phyloP scores from a whole-genome alignment of 2,797 vertebrate genomes.

The Coranthus polyacanthus region DNA sequence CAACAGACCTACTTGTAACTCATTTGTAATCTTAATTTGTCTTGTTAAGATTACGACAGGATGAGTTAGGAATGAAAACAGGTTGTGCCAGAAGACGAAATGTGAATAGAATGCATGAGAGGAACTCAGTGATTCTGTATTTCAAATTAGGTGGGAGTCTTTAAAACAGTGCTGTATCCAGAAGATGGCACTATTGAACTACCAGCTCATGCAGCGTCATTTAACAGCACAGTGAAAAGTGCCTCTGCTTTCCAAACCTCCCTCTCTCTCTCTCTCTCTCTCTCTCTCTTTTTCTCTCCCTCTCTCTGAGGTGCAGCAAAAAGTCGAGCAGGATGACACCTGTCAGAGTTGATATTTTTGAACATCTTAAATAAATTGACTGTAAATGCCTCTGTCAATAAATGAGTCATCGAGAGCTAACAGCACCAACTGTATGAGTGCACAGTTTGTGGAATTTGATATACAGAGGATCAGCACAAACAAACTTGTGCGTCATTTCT shows the following conservation, averaged over 20 bases:
- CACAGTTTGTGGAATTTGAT: slow-evolving; percentile 42
- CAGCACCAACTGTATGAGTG: slow-evolving; percentile 66
- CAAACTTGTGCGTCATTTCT: slow-evolving; percentile 37
- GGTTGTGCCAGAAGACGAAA: slow-evolving; percentile 7
- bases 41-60: background rate
- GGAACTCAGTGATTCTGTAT: background rate
- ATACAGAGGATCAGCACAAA: slow-evolving; percentile 40
- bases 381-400: slow-evolving; percentile 70
- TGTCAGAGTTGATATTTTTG: slow-evolving; percentile 61
- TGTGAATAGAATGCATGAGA: background rate
- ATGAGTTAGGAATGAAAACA: background rate
- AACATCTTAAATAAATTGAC: slow-evolving; percentile 59
- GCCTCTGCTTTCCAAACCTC: background rate
- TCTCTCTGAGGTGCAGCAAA: slow-evolving; percentile 37
- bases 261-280: background rate
- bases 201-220: background rate
- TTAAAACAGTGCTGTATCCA: slow-evolving; percentile 40
- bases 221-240: slow-evolving; percentile 19
- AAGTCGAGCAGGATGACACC: slow-evolving; percentile 55
- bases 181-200: slow-evolving; percentile 75
- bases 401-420: slow-evolving; percentile 69
- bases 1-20: too few relatives aligned
- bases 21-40: too few relatives aligned
- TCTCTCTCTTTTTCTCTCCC: slow-evolving; percentile 6
- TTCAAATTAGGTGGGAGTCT: background rate